These are phyloP conservation scores for Hoplias malabaricus DNA, from an alignment of 2,113 vertebrate species.

Conservation along the genomic window DNA sequence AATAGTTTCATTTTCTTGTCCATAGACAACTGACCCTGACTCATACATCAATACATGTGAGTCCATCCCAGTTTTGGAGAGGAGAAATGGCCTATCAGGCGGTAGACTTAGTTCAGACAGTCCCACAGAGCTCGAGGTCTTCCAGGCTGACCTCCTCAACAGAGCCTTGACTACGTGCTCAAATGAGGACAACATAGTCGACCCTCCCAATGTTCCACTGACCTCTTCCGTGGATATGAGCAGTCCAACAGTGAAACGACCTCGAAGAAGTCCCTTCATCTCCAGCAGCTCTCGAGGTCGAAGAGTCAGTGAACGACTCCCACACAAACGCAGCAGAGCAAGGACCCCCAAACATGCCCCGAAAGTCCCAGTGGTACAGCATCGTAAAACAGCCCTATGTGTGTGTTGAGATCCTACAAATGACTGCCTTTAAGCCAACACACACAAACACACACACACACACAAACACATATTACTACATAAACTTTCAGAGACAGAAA, in stretches of 20 bases:
- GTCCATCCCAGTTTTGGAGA: slow-evolving; percentile 52
- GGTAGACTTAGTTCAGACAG: slow-evolving; percentile 56
- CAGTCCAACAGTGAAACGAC: slow-evolving; percentile 48
- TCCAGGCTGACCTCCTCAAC: slow-evolving; percentile 32
- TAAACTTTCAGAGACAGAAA: neutral
- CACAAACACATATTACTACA: no score
- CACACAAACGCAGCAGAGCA: slow-evolving; percentile 44
- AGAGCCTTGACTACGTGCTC: slow-evolving; percentile 48
- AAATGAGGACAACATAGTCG: slow-evolving; percentile 48
- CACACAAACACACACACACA: no score
- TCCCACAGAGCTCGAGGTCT: slow-evolving; percentile 39
- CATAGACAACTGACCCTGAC: slow-evolving; percentile 47
- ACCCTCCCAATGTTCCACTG: slow-evolving; percentile 34
- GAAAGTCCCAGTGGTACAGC: slow-evolving; percentile 56
- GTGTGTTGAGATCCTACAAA: slow-evolving; percentile 57
- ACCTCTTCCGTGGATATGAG: slow-evolving; percentile 1
- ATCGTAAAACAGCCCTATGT: slow-evolving; percentile 62
- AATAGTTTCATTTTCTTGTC: neutral
- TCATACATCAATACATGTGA: slow-evolving; percentile 49
- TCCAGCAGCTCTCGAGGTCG: slow-evolving; percentile 30
- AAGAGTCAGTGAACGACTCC: slow-evolving; percentile 47
- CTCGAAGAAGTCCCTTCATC: slow-evolving; percentile 36
- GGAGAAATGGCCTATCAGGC: slow-evolving; percentile 60
- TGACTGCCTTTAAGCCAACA: neutral
- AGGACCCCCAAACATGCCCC: slow-evolving; percentile 52